A percentile compares a stretch with the other conserved stretches of the same genome.
Conservation (phyloP, 2,888 invertebrate genomes). For the Hirtodrosophila confusa region DNA sequence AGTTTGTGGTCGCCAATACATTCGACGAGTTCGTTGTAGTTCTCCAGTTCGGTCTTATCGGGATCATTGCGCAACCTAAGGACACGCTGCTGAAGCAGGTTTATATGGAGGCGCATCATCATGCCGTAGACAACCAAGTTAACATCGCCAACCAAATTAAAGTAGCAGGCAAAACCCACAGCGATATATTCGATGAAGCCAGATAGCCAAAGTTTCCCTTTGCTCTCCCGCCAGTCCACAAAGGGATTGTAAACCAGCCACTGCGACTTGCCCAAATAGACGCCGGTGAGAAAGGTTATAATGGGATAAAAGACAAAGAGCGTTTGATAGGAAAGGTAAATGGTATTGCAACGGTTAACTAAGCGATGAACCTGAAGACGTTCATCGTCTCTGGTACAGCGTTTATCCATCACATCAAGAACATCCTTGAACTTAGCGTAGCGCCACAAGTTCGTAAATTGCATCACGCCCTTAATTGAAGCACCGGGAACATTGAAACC, state of each 20-base stretch:
- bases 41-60: constrained; percentile 21
- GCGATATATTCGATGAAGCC: constrained; percentile 30
- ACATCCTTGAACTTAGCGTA: constrained; percentile 27
- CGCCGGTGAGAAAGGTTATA: neutral
- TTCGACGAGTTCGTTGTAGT: constrained; percentile 33
- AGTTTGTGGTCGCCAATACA: constrained; percentile 32
- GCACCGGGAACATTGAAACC: constrained; percentile 39
- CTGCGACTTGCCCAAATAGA: neutral
- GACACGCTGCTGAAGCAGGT: constrained; percentile 33
- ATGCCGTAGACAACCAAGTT: constrained; percentile 43
- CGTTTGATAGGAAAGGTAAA: constrained; percentile 14
- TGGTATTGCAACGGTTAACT: constrained; percentile 33
- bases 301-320: constrained; percentile 16
- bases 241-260: constrained; percentile 21
- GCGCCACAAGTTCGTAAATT: constrained; percentile 24
- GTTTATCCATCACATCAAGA: constrained; percentile 42
- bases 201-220: constrained; percentile 21
- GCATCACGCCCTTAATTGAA: constrained; percentile 34
- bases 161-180: constrained; percentile 35
- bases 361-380: constrained; percentile 22
- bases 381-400: constrained; percentile 28
- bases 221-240: constrained; percentile 39
- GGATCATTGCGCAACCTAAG: constrained; percentile 26
- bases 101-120: constrained; percentile 42
- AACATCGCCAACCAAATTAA: constrained; percentile 42